A percentile compares a stretch with the other conserved stretches of the same genome.
These are phyloP conservation scores for Helarctos malayanus DNA, from an alignment of 2,797 vertebrate genomes.

Conservation along the genomic window DNA sequence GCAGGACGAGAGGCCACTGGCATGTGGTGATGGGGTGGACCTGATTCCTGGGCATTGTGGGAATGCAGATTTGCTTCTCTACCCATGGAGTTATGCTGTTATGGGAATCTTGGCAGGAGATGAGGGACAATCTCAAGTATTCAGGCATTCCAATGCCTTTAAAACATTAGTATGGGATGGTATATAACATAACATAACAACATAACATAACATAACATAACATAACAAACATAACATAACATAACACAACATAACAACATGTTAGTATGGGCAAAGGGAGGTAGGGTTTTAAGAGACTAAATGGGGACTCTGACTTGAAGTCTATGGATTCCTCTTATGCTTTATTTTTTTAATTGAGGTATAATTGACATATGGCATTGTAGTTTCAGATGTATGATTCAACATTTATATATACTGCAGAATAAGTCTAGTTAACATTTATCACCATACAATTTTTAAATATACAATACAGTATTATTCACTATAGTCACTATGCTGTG, in stretches of 20 bases:
- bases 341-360: not conserved
- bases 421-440: not conserved
- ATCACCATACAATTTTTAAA: not conserved
- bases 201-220: not conserved
- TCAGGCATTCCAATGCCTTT: not conserved
- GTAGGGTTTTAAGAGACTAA: not conserved
- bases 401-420: not conserved
- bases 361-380: not conserved
- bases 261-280: not conserved
- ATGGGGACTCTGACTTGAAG: not conserved
- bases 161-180: not conserved
- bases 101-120: not conserved
- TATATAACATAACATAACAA: not conserved
- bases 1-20: not conserved
- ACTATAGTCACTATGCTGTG: not conserved
- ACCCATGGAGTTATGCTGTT: not conserved
- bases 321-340: not conserved
- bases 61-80: not conserved
- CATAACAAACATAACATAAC: not conserved
- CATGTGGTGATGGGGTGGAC: not conserved
- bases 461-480: not conserved
- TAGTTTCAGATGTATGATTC: not conserved
- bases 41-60: not conserved
- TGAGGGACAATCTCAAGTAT: not conserved
- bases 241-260: not conserved